phyloP scores from a whole-genome alignment of 2,888 invertebrate species.

The Acanthosepion esculentum region DNA sequence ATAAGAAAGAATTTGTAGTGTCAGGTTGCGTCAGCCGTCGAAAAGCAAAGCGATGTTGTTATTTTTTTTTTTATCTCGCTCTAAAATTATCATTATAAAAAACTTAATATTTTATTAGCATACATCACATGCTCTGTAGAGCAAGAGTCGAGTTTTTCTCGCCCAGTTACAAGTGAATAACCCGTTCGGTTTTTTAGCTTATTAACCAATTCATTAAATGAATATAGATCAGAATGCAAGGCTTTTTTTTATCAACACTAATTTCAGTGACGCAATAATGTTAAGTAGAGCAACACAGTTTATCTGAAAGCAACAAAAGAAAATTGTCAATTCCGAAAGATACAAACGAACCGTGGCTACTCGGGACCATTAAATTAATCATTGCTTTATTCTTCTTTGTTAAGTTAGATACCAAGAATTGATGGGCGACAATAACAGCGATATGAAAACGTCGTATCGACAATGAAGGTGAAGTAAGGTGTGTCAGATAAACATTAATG shows the following conservation, averaged over 20 bases:
- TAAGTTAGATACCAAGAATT: neutral
- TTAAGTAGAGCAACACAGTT: neutral
- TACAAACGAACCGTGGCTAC: neutral
- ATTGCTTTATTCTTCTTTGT: neutral
- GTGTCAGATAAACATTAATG: neutral
- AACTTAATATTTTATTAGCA: slow-evolving; percentile 5
- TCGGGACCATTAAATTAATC: neutral
- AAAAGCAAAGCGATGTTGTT: neutral
- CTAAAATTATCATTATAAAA: neutral
- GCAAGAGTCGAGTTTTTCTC: neutral
- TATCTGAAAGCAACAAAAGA: neutral
- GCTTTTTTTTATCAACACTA: neutral
- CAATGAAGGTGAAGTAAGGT: neutral
- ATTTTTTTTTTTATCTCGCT: neutral
- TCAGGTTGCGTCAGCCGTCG: neutral
- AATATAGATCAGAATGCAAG: neutral
- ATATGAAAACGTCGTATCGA: neutral
- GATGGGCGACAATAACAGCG: neutral
- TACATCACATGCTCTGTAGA: neutral
- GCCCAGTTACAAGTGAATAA: neutral
- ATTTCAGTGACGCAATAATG: neutral
- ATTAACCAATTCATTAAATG: neutral
- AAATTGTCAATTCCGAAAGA: neutral
- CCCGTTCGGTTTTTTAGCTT: neutral
- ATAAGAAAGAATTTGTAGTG: neutral